Evolutionary conservation across 2,888 invertebrate genomes (phyloP).

Genomic region (Ochropleura plecta): DNA sequence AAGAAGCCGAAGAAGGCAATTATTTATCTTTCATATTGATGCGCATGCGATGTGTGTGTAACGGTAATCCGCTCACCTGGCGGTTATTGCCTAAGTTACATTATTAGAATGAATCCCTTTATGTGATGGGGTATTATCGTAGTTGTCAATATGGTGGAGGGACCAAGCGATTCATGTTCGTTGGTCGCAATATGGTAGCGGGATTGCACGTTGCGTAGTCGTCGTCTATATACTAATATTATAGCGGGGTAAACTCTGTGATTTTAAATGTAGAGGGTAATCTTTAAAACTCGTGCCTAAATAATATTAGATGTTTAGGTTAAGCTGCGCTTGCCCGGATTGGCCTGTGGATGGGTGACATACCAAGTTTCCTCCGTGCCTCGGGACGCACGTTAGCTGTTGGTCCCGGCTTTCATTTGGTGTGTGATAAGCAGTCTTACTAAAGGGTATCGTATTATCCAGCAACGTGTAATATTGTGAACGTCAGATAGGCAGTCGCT

Average conservation of each 20-base stretch:
- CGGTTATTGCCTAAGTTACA: slow-evolving; percentile 64
- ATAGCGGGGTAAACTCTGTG: background rate
- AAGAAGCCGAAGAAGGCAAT: slow-evolving; percentile 75
- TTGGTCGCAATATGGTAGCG: slow-evolving; percentile 11
- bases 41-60: slow-evolving; percentile 65
- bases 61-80: slow-evolving; percentile 69
- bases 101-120: slow-evolving; percentile 65
- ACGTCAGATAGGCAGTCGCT: too few relatives aligned
- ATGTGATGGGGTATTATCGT: slow-evolving; percentile 53
- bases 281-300: background rate
- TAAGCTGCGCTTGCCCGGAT: too few relatives aligned
- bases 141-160: slow-evolving; percentile 40
- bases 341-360: too few relatives aligned
- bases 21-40: slow-evolving; percentile 82
- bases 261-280: background rate
- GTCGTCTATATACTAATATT: background rate
- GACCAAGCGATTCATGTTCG: slow-evolving; percentile 28
- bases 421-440: too few relatives aligned
- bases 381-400: too few relatives aligned
- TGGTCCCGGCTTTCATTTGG: too few relatives aligned
- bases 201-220: too few relatives aligned
- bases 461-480: too few relatives aligned
- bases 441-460: too few relatives aligned
- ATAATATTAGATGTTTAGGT: too few relatives aligned
- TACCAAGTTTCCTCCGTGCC: too few relatives aligned